phyloP scores from a whole-genome alignment of 2,113 vertebrate species.

The Heloderma charlesbogerti region DNA sequence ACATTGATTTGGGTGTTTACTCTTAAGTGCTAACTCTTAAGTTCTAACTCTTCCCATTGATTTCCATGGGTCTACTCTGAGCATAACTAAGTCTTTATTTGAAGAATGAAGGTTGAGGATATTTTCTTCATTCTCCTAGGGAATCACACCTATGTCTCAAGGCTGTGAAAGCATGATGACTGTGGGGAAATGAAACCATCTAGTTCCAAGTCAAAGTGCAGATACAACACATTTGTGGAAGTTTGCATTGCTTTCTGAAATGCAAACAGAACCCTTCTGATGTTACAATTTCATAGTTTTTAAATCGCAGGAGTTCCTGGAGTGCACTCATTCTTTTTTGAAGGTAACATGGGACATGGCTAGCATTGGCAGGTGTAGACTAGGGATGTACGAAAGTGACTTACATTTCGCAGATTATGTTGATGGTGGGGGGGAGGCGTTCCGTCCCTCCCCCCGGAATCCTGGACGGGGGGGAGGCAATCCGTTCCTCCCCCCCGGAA shows the following conservation, averaged over 20 bases:
- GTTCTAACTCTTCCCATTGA: neutral
- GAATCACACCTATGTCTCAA: neutral
- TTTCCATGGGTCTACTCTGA: neutral
- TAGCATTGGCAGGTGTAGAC: neutral
- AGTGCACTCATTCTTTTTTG: neutral
- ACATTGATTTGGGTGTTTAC: no score
- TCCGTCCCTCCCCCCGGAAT: no score
- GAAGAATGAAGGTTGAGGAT: neutral
- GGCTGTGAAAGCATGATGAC: neutral
- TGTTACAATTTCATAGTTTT: neutral
- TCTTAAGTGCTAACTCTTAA: no score
- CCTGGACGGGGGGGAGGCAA: no score
- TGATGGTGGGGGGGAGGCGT: no score
- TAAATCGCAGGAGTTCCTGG: neutral
- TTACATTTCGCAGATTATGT: no score
- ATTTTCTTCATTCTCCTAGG: neutral
- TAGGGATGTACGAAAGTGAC: no score
- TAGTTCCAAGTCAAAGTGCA: neutral
- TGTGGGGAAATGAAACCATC: neutral
- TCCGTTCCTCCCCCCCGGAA: no score
- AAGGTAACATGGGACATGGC: neutral
- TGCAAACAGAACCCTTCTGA: neutral
- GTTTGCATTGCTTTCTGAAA: neutral
- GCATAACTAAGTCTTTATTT: neutral
- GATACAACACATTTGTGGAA: neutral